These are phyloP conservation scores for Pogonophryne albipinna DNA, from an alignment of 2,797 vertebrate genomes.

Conservation along the genomic window DNA sequence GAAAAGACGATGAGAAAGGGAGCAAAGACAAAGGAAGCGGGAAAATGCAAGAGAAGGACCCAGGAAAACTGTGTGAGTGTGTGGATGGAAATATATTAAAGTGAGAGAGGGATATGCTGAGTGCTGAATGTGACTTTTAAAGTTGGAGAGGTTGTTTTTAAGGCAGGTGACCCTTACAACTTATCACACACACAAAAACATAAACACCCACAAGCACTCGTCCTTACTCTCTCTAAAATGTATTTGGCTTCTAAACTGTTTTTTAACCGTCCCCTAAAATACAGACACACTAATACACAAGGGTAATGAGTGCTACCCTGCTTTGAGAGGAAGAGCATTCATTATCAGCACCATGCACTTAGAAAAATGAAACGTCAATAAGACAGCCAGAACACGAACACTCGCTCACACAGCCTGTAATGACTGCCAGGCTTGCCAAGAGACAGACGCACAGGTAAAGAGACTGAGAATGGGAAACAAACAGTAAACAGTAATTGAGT, in stretches of 20 bases:
- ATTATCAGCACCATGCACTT: slow-evolving; percentile 51
- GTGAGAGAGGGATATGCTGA: not conserved
- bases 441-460: slow-evolving; percentile 14
- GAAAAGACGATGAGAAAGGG: slow-evolving; percentile 10
- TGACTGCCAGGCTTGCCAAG: slow-evolving; percentile 23
- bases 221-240: slow-evolving; percentile 4
- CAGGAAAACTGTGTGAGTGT: not conserved
- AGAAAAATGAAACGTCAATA: slow-evolving; percentile 56
- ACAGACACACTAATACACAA: not conserved
- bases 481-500: slow-evolving; percentile 12
- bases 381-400: slow-evolving; percentile 30
- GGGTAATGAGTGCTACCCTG: slow-evolving; percentile 31
- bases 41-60: not conserved
- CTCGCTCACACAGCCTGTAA: slow-evolving; percentile 22
- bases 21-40: not conserved
- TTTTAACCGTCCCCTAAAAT: slow-evolving; percentile 1
- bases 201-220: slow-evolving; percentile 7
- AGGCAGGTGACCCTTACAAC: slow-evolving; percentile 4
- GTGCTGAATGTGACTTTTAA: slow-evolving; percentile 41
- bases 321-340: slow-evolving; percentile 34
- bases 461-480: not conserved
- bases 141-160: slow-evolving; percentile 32
- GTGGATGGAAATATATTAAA: slow-evolving; percentile 13
- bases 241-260: slow-evolving; percentile 5
- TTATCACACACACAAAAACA: slow-evolving; percentile 2